These are phyloP conservation scores for Brenthis ino DNA, from an alignment of 2,888 invertebrate genomes.

Conservation along the genomic window DNA sequence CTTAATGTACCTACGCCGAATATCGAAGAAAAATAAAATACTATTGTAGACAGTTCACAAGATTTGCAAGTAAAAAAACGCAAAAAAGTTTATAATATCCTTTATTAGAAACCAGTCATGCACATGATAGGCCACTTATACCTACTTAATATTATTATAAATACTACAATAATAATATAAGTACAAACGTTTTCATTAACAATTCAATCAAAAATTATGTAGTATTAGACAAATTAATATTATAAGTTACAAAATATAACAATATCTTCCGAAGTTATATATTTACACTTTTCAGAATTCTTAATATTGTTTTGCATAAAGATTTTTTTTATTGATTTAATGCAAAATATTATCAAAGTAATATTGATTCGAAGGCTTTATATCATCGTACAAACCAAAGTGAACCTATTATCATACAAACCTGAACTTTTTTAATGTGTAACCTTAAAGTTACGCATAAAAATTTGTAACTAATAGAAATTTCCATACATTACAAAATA, in stretches of 20 bases:
- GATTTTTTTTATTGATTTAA: too few relatives aligned
- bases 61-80: constrained; percentile 31
- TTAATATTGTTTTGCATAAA: too few relatives aligned
- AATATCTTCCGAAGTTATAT: too few relatives aligned
- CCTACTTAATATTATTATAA: constrained; percentile 70
- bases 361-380: not conserved
- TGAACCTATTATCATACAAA: constrained; percentile 46
- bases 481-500: not conserved
- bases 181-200: constrained; percentile 30
- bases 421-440: constrained; percentile 57
- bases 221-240: too few relatives aligned
- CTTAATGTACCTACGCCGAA: too few relatives aligned
- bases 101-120: constrained; percentile 52
- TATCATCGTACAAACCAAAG: constrained; percentile 1
- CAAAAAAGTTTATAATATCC: constrained; percentile 38
- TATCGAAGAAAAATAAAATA: not conserved
- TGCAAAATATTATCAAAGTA: not conserved
- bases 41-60: not conserved
- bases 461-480: constrained; percentile 45
- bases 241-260: too few relatives aligned
- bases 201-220: constrained; percentile 3
- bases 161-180: constrained; percentile 62
- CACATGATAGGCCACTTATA: constrained; percentile 55
- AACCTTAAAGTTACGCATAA: constrained; percentile 57
- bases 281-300: too few relatives aligned